Evolutionary conservation across 92 coral and sea anemone species (phyloP), one percentile per base, ranked within the genome.

Genomic region (Epizoanthus stellaris): DNA sequence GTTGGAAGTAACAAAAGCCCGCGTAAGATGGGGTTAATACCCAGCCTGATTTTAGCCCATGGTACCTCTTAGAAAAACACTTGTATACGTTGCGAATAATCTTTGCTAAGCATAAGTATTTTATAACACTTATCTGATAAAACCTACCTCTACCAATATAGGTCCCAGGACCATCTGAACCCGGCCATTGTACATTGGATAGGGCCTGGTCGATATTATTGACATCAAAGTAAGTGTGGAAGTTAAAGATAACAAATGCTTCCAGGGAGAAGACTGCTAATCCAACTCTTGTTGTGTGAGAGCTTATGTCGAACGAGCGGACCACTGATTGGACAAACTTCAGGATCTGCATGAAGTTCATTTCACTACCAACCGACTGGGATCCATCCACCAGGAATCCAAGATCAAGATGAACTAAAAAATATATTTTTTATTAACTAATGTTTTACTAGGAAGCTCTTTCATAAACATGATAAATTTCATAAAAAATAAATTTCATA

Each of bases 341-440:
- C 79, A 96, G 87, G 34, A 96, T 87, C 80, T 91, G 94, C 67
- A 91, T 92, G 85, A 96, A 96, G 91, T 96, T 94, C 87, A 87
- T 82, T 17, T 92, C 98, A 64, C 80, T 86, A 3, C 93, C 91
- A 3, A 96, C 98, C 4, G 95, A 63, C 61, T 89, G 93, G 30
- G 98, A 96, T 6, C 98, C 98, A 74, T 96, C 98, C 69, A 96
- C 88, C 39, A 96, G 88, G 80, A 96, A 96, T 20, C 95, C 98
- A 23, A 96, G 90, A 61, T 96, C 98, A 75, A 96, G 75, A 15
- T 81, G 80, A 65, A 89, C 98, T 95, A 57, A 56, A 49, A n/a
- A 83, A 87, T 10, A 58, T 30, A 0, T 30, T 1, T 30, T 30
- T 30, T 30, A 30, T 30, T 30, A 30, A 30, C 1, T 30, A 30